Evolutionary conservation across 2,113 vertebrate species (phyloP).

Genomic region (Gulo gulo): DNA sequence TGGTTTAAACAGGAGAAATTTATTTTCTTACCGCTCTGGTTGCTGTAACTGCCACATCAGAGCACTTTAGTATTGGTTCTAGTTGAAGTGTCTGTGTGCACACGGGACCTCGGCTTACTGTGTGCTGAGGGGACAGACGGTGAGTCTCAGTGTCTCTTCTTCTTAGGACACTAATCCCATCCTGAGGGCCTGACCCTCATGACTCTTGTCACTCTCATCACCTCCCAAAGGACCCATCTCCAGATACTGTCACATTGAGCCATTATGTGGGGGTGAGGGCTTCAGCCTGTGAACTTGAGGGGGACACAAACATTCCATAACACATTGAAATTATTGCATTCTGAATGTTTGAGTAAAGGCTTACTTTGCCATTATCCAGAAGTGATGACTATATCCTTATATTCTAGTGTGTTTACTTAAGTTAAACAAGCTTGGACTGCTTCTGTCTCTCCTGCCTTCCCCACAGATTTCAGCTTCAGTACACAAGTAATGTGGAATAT

Average conservation of each 20-base stretch:
- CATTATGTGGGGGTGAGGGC: neutral
- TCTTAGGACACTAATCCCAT: neutral
- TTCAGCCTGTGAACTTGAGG: neutral
- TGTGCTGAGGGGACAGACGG: neutral
- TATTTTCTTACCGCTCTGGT: neutral
- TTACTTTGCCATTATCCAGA: neutral
- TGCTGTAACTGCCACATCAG: no score
- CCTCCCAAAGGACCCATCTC: neutral
- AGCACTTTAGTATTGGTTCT: neutral
- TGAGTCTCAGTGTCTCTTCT: neutral
- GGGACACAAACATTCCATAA: neutral
- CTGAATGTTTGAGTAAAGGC: neutral
- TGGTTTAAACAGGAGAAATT: neutral
- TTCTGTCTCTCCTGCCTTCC: neutral
- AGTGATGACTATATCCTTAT: neutral
- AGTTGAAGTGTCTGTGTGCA: neutral
- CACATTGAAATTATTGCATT: neutral
- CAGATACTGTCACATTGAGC: neutral
- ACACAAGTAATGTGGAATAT: neutral
- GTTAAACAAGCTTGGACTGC: neutral
- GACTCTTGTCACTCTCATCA: neutral
- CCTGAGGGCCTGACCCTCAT: neutral
- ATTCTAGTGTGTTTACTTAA: neutral
- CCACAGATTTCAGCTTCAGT: neutral
- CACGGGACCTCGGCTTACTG: neutral